A percentile compares a stretch with the other conserved stretches of the same genome.
Conservation (phyloP, 2,797 vertebrate species). For the Muraenolepis orangiensis region DNA sequence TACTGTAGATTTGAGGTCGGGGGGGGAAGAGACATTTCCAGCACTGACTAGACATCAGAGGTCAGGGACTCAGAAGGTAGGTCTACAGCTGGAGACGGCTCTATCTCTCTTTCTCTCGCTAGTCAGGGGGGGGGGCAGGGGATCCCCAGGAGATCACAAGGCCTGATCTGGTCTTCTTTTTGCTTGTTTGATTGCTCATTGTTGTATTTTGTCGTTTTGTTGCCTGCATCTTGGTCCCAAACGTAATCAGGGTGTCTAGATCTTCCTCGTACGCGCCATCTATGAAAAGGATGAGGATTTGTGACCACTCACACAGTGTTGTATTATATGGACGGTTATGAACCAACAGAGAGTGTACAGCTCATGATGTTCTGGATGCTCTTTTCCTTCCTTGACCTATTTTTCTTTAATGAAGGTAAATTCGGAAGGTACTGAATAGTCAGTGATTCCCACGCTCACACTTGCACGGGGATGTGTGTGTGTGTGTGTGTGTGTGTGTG, state of each 20-base stretch:
- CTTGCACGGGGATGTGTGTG: too few relatives aligned
- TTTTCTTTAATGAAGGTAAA: too few relatives aligned
- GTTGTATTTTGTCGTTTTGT: too few relatives aligned
- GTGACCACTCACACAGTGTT: background rate
- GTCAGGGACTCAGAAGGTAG: conserved; percentile 27
- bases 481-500: too few relatives aligned
- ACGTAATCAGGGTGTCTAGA: background rate
- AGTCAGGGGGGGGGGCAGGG: too few relatives aligned
- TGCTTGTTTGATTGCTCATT: background rate
- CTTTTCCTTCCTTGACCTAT: too few relatives aligned
- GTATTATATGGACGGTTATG: background rate
- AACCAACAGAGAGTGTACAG: background rate
- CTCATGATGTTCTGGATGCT: too few relatives aligned
- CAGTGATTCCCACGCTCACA: too few relatives aligned
- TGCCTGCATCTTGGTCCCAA: background rate
- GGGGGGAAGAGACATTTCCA: conserved; percentile 38
- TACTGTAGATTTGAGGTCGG: conserved; percentile 16
- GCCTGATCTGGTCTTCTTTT: background rate
- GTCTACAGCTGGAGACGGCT: conserved; percentile 14
- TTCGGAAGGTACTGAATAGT: too few relatives aligned
- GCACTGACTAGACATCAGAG: conserved; percentile 36
- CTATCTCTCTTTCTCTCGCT: conserved; percentile 48
- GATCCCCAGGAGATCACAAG: background rate
- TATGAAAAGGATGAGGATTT: background rate
- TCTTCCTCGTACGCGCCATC: background rate